Evolutionary conservation across 2,113 vertebrate genomes (phyloP).

Genomic region (Blennius ocellaris): DNA sequence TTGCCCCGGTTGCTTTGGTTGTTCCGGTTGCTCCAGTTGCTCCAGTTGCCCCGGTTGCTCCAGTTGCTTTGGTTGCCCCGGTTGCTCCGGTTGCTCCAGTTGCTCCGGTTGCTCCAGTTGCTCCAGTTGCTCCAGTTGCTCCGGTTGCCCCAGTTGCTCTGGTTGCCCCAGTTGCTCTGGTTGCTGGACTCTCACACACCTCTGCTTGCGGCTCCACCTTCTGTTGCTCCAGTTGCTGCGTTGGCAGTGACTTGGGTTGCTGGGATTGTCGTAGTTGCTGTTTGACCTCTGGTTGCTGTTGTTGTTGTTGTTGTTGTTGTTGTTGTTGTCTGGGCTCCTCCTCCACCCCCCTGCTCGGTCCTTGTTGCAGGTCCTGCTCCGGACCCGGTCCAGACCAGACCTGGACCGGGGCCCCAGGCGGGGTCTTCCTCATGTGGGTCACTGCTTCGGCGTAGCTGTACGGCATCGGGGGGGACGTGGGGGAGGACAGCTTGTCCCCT

Average conservation of each 20-base stretch:
- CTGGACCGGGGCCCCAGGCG: slow-evolving; percentile 23
- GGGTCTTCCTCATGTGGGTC: slow-evolving; percentile 33
- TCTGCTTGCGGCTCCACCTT: background rate
- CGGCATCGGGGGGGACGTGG: slow-evolving; percentile 53
- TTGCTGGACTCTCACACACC: background rate
- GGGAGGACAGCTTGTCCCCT: slow-evolving; percentile 52
- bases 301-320: slow-evolving; percentile 14
- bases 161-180: no score
- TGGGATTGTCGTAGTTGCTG: slow-evolving; percentile 2
- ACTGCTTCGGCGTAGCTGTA: slow-evolving; percentile 57
- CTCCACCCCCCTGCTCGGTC: background rate
- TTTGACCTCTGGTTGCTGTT: slow-evolving; percentile 8
- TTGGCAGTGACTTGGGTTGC: background rate
- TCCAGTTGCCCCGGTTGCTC: no score
- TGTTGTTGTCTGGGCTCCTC: slow-evolving; percentile 15
- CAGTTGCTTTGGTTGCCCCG: no score
- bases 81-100: no score
- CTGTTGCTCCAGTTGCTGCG: background rate
- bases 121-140: no score
- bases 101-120: no score
- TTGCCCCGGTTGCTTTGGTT: no score
- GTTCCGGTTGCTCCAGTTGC: no score
- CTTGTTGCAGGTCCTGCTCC: slow-evolving; percentile 9
- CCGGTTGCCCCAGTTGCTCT: no score
- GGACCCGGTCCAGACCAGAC: background rate